Evolutionary conservation across 2,888 invertebrate species (phyloP).

Genomic region (Dexiosoma caninum): DNA sequence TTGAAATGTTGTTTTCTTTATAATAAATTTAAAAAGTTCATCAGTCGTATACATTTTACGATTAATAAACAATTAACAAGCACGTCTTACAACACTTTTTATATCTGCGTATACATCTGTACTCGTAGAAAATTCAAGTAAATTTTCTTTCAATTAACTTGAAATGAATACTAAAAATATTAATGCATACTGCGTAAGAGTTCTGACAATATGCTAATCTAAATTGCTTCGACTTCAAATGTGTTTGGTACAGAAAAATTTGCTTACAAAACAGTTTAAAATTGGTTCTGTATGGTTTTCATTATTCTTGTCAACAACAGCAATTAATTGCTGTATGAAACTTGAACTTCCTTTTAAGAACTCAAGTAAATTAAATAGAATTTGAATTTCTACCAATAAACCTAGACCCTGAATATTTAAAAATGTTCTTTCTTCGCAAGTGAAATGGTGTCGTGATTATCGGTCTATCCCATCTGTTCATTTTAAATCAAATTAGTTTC

Average conservation of each 20-base stretch:
- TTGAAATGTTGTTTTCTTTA: neutral
- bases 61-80: neutral
- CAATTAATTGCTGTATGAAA: conserved; percentile 26
- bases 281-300: neutral
- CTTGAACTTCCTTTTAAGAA: conserved; percentile 26
- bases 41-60: neutral
- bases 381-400: neutral
- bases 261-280: neutral
- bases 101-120: too few species aligned
- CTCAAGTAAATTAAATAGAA: conserved; percentile 1
- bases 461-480: neutral
- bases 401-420: conserved; percentile 26
- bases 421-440: neutral
- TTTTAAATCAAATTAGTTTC: conserved; percentile 26
- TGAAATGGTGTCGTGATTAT: neutral
- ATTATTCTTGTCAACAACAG: neutral
- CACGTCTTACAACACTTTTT: too few species aligned
- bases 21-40: too few species aligned
- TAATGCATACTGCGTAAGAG: too few species aligned
- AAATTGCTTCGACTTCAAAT: too few species aligned
- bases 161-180: too few species aligned
- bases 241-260: neutral
- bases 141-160: neutral
- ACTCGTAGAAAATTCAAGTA: neutral
- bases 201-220: too few species aligned